Conservation (phyloP, 2,797 vertebrate genomes). For the Hapalemur alaotrensis region DNA sequence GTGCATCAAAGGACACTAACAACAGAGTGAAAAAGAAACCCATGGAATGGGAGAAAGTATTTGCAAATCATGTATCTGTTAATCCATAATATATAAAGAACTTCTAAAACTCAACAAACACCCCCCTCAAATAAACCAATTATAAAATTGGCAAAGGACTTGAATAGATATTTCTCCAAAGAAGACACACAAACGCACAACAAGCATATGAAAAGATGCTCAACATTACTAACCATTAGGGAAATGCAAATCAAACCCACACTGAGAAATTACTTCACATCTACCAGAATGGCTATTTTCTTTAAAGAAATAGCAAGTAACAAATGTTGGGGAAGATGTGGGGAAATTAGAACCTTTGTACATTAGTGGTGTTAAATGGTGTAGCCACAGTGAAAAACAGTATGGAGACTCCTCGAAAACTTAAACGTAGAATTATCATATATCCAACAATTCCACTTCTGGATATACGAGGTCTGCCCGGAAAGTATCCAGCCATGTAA, state of each 20-base stretch:
- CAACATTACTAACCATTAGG: neutral
- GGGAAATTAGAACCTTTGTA: neutral
- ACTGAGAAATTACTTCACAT: neutral
- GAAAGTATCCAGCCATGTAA: too few species aligned
- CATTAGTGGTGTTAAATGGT: neutral
- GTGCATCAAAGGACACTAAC: neutral
- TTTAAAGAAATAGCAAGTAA: neutral
- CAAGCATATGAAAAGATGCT: neutral
- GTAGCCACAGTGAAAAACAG: neutral
- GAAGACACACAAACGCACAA: neutral
- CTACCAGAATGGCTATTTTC: neutral
- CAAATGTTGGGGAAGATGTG: neutral
- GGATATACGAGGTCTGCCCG: neutral
- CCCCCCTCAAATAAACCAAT: neutral
- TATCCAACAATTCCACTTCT: neutral
- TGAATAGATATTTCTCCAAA: neutral
- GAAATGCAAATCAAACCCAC: neutral
- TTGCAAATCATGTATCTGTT: too few species aligned
- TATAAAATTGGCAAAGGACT: neutral
- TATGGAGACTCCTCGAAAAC: neutral
- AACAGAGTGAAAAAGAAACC: neutral
- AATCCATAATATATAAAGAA: neutral
- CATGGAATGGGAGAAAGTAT: neutral
- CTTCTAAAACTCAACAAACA: neutral
- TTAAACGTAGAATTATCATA: neutral